Conservation (phyloP, 2,888 invertebrate species). For the Drosophila affinis region DNA sequence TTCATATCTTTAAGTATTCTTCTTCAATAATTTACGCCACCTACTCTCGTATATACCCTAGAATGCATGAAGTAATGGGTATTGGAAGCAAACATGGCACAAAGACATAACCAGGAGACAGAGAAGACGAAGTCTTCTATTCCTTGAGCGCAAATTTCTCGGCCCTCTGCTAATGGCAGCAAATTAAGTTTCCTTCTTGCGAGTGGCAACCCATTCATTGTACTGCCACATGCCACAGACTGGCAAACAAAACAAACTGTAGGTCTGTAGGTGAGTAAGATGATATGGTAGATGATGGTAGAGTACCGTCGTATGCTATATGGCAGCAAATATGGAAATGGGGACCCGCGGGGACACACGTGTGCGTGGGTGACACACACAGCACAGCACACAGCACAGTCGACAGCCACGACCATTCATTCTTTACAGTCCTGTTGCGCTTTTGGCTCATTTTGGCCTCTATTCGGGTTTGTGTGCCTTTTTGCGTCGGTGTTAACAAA, state of each 20-base stretch:
- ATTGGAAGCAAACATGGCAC: neutral
- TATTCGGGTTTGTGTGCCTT: constrained; percentile 18
- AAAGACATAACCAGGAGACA: constrained; percentile 35
- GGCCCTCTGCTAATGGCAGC: constrained; percentile 44
- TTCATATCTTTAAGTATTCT: too few relatives aligned
- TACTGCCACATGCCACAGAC: neutral
- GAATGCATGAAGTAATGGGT: neutral
- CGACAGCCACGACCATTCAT: constrained; percentile 32
- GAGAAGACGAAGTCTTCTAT: constrained; percentile 27
- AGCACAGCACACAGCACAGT: neutral
- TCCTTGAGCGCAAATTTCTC: constrained; percentile 28
- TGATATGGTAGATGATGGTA: constrained; percentile 22
- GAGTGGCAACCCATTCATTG: neutral
- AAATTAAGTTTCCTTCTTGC: constrained; percentile 47
- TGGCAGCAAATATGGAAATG: constrained; percentile 13
- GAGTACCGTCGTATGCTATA: constrained; percentile 4
- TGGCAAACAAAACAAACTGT: constrained; percentile 11
- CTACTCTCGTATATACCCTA: too few relatives aligned
- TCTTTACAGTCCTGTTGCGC: constrained; percentile 53
- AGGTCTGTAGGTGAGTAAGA: constrained; percentile 47
- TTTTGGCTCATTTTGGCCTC: constrained; percentile 40
- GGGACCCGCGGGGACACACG: constrained; percentile 36
- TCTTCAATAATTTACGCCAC: too few relatives aligned
- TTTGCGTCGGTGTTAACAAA: constrained; percentile 52
- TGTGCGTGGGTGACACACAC: constrained; percentile 52